phyloP scores from a whole-genome alignment of 2,797 vertebrate genomes.

The Gymnoscopelus braueri region DNA sequence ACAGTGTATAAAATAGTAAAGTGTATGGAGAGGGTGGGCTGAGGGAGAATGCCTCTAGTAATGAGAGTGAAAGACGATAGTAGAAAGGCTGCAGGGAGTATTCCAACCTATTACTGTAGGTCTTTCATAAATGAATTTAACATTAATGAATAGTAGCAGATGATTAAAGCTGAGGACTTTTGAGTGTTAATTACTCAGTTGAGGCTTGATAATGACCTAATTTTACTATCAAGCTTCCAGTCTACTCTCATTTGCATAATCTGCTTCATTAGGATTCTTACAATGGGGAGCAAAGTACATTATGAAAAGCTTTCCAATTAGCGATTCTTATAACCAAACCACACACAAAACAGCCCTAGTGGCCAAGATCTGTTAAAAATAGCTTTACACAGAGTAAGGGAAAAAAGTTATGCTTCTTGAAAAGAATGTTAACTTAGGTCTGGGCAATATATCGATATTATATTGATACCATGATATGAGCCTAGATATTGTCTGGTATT shows the following conservation, averaged over 20 bases:
- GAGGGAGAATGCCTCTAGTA: constrained; percentile 21
- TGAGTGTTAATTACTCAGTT: constrained; percentile 43
- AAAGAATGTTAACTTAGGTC: no score
- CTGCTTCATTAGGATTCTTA: constrained; percentile 19
- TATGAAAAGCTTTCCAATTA: constrained; percentile 18
- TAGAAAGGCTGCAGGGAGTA: constrained; percentile 15
- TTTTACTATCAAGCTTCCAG: constrained; percentile 23
- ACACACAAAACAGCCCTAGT: no score
- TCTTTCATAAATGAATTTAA: constrained; percentile 39
- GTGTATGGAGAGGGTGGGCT: background rate
- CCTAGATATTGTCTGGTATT: no score
- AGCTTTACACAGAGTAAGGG: no score
- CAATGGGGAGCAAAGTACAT: constrained; percentile 13
- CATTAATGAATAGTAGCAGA: constrained; percentile 24
- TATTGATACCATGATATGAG: no score
- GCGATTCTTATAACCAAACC: no score
- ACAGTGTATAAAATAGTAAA: background rate
- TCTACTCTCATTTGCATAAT: constrained; percentile 41
- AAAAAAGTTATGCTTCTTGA: no score
- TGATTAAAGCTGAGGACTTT: constrained; percentile 37
- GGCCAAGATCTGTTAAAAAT: no score
- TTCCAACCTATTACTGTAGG: constrained; percentile 26
- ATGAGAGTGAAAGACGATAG: background rate
- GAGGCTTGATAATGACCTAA: constrained; percentile 42
- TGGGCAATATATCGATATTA: no score